Conservation (phyloP, 2,888 invertebrate species). For the Drosophila anceps region DNA sequence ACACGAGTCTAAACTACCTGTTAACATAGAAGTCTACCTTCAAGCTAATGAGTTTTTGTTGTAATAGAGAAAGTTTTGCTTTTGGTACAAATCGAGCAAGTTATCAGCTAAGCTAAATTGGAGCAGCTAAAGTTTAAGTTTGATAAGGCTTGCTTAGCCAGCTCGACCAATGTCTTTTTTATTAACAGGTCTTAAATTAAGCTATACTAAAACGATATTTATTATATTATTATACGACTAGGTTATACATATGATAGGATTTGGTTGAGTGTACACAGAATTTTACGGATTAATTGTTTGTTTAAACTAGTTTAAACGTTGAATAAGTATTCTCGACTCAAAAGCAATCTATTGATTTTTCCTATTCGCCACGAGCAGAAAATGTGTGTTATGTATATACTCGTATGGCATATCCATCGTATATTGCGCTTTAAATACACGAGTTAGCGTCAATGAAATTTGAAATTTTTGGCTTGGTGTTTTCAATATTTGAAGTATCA, state of each 20-base stretch:
- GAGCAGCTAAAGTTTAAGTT: not conserved
- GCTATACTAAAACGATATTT: not conserved
- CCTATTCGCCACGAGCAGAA: too few species aligned
- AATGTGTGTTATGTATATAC: too few species aligned
- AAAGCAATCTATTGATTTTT: too few species aligned
- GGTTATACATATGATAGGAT: not conserved
- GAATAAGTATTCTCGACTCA: too few species aligned
- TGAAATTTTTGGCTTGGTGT: too few species aligned
- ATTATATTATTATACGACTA: not conserved
- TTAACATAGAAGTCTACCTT: conserved; percentile 7
- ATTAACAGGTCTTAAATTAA: conserved; percentile 1
- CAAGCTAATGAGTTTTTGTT: conserved; percentile 31
- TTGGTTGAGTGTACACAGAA: too few species aligned
- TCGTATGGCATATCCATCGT: too few species aligned
- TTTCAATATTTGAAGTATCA: too few species aligned
- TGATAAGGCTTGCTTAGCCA: not conserved
- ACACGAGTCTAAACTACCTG: conserved; percentile 7
- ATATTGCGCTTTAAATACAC: too few species aligned
- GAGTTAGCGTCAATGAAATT: too few species aligned
- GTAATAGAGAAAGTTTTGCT: conserved; percentile 5
- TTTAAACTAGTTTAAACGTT: too few species aligned
- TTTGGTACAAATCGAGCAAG: conserved; percentile 3
- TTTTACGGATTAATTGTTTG: too few species aligned
- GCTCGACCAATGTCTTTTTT: not conserved
- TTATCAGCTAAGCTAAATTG: conserved; percentile 3